Base-by-base conservation (phyloP, 2,113 vertebrate genomes). In the Oenanthe oenanthe region DNA sequence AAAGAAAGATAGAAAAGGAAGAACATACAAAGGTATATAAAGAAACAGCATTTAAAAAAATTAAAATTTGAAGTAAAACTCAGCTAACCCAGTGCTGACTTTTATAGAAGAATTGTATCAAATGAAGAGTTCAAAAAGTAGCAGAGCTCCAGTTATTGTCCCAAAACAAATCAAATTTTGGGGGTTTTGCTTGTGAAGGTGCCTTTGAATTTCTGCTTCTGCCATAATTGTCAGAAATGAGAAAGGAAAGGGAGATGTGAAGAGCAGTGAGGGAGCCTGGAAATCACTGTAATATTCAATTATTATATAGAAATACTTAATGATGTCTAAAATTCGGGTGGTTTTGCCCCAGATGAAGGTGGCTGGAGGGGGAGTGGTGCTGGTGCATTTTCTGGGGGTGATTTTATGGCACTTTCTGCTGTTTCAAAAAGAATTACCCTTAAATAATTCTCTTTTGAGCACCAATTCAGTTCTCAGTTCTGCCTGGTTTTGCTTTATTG, bases 381-480 rank as follows among this genome's bases (percentile, higher is more conserved):
- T 0, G 2, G 21, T 17, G 40, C 66, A 48, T 76, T 77, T 21
- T 43, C 51, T 61, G 56, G 45, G 17, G 10, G 2, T 51, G 36
- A 18, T 88, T 81, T 73, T 32, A 8, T 45, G 79, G 13, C 53
- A 42, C 85, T 48, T 94, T 47, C 25, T 76, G 22, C 48, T 22
- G 0, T 78, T 94, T 36, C 31, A 26, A 2, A 53, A 42, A 25
- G 20, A 81, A 42, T 84, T 83, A 5, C 12, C 57, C 65, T 80
- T 8, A 34, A 85, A 34, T 29, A 70, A 76, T 91, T 96, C 70
- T 88, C 73, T 93, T 93, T 83, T 62, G 80, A 95, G 92, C 78
- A 88, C 80, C 75, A 50, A 6, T 54, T 72, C 50, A 21, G 1
- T 89, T 92, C 63, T 92, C 4, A 2, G 91, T 75, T 77, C 92